Base-by-base conservation (phyloP, 2,888 invertebrate species). In the Drosophila flavopinicola region DNA sequence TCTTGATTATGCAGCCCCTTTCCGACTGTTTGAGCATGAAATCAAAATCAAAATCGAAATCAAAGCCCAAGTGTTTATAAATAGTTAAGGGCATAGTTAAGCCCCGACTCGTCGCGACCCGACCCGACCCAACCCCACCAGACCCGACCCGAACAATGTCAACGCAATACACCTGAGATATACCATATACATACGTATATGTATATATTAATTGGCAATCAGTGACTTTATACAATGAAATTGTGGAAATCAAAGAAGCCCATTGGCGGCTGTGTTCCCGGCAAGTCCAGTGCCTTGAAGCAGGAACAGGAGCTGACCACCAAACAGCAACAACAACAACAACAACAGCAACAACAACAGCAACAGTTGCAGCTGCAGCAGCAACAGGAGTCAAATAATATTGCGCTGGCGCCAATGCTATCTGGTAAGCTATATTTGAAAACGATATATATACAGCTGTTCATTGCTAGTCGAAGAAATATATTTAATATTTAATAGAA, bases 191-290 rank as follows among this genome's bases (percentile, higher is more conserved):
- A 41, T 10, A 3, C 6, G 9, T 2, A 23, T 35, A 42, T 30
- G 24, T 24, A 48, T 38, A 20, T 33, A 41, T 20, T 25, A 49
- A 51, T 10, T 47, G 29, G 3, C 39, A 37, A 20, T 30, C 47
- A 35, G 24, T 29, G 17, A 54, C 38, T 25, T 24, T 24, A 27
- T 42, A 53, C 53, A 70, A 91, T 91, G 91, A 91, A 91, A 83
- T 76, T 91, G 85, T 91, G 91, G 91, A 91, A 91, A 76, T 88
- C 91, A 2, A 91, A 91, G 68, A 91, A 91, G 57, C 89, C 91
- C 53, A 90, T 90, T 48, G 90, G 90, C 33, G 90, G 91, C 77
- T 91, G 91, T 79, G 91, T 91, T 48, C 90, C 91, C 24, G 91
- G 91, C 61, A 90, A 89, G 67, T 89, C 90, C 33, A 85, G 74